Evolutionary conservation across 2,797 vertebrate genomes (phyloP).

Genomic region (Gallinago stenura): DNA sequence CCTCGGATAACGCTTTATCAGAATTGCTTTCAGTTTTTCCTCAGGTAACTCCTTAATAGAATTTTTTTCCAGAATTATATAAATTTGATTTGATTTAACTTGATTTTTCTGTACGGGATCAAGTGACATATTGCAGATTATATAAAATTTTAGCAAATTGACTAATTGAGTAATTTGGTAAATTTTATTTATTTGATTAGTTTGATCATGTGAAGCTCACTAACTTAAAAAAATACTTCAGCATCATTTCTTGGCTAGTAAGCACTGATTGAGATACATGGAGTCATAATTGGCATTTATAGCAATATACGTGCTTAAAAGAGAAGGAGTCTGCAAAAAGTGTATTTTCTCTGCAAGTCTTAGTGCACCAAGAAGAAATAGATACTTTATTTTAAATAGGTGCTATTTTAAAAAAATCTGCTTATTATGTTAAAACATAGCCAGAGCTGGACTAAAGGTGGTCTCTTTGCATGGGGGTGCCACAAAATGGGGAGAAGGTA

Average conservation of each 20-base stretch:
- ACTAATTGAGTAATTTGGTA: neutral
- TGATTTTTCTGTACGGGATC: neutral
- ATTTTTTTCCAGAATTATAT: neutral
- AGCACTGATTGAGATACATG: neutral
- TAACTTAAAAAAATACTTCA: neutral
- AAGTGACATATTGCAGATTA: neutral
- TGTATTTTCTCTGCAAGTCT: neutral
- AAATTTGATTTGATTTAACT: neutral
- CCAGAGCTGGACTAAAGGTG: neutral
- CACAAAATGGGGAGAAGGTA: rapidly evolving
- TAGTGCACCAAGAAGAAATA: neutral
- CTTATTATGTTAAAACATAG: neutral
- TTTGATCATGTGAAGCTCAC: neutral
- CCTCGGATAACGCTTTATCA: neutral
- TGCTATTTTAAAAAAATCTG: neutral
- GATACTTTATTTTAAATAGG: neutral
- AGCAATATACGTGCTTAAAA: neutral
- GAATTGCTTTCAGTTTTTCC: constrained; percentile 27
- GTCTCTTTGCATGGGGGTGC: neutral
- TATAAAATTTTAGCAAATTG: neutral
- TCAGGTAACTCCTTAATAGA: constrained; percentile 42
- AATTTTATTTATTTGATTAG: neutral
- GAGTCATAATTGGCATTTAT: neutral
- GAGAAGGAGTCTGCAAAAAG: neutral
- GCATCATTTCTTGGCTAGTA: neutral